Conservation (phyloP, 2,113 vertebrate species). For the Ceyx cyanopectus region DNA sequence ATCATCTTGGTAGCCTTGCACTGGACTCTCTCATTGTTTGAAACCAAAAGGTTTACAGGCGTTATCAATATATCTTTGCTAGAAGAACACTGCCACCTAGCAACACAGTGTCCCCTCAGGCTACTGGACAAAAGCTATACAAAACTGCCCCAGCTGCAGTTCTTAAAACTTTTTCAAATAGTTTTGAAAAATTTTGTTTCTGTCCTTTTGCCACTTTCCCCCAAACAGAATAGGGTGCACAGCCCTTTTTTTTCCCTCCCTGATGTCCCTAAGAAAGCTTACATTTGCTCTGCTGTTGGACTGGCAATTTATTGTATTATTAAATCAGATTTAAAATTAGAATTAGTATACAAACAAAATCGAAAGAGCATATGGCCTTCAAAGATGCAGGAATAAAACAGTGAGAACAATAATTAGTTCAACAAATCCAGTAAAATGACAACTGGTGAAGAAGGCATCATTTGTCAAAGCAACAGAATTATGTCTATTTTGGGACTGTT, state of each 20-base stretch:
- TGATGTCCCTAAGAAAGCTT: neutral
- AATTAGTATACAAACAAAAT: neutral
- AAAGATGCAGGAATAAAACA: neutral
- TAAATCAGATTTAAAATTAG: neutral
- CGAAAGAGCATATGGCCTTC: neutral
- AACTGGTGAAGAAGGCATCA: neutral
- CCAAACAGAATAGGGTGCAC: neutral
- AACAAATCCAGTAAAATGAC: conserved; percentile 2
- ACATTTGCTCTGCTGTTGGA: neutral
- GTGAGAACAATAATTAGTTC: neutral
- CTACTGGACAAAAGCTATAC: conserved; percentile 3
- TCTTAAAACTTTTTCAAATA: neutral
- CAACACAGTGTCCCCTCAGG: neutral
- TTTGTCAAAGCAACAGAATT: conserved; percentile 6
- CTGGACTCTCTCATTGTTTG: neutral
- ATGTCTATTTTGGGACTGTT: neutral
- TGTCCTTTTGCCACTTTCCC: conserved; percentile 12
- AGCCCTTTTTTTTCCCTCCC: neutral
- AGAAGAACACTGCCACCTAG: conserved; percentile 52
- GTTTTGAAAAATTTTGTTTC: neutral
- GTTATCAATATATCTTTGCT: neutral
- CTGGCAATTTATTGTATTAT: neutral
- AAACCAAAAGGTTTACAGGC: neutral
- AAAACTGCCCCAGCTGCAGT: neutral
- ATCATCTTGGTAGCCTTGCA: no score